Percentiles rank a stretch among this genome's conserved stretches.
phyloP scores from a whole-genome alignment of 35 echinoderm and acorn worm species.

The Strongylocentrotus purpuratus region DNA sequence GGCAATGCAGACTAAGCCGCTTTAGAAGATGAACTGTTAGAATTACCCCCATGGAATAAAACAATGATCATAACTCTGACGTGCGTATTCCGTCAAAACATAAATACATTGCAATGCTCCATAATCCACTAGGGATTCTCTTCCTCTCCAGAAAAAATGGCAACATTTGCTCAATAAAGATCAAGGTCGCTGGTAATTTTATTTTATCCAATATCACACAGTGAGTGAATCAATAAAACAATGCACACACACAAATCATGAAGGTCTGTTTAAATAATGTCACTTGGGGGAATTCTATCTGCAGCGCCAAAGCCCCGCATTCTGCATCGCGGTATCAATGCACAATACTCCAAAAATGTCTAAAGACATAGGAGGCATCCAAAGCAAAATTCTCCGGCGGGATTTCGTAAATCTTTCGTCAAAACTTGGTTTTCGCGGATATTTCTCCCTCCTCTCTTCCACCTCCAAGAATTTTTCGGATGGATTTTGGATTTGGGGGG shows the following conservation, averaged over 20 bases:
- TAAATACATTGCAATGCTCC: background rate
- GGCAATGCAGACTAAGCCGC: no score
- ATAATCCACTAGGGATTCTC: background rate
- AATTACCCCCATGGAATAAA: no score
- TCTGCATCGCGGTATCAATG: background rate
- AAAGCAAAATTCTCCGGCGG: background rate
- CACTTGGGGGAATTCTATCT: background rate
- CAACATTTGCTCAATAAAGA: slow-evolving; percentile 6
- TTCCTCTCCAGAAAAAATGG: background rate
- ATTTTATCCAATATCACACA: background rate
- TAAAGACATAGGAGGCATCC: background rate
- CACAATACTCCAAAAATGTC: background rate
- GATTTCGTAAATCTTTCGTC: slow-evolving; percentile 2
- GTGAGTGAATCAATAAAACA: background rate
- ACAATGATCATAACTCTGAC: background rate
- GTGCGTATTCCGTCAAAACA: background rate
- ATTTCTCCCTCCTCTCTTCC: background rate
- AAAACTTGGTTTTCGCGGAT: background rate
- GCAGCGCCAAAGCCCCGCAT: background rate
- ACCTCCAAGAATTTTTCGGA: background rate
- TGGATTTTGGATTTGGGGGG: background rate
- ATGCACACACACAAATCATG: background rate
- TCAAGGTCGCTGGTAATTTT: background rate
- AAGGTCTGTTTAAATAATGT: slow-evolving; percentile 1
- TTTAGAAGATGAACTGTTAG: no score